A percentile compares a stretch with the other conserved stretches of the same genome.
phyloP scores from a whole-genome alignment of 2,113 vertebrate genomes.

The Mastomys coucha region DNA sequence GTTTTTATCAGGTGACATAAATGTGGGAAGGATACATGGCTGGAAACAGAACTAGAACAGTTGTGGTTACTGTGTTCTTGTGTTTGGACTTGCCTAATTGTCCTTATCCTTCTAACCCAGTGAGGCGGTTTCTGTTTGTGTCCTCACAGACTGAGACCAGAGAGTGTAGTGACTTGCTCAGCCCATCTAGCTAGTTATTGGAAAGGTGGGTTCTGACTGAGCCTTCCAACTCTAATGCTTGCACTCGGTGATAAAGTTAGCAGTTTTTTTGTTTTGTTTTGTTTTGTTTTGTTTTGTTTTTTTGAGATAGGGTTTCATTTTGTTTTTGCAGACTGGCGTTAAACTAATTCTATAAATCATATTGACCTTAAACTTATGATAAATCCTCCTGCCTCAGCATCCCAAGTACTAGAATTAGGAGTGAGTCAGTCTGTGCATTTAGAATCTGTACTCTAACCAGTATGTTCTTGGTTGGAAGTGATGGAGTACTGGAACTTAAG shows the following conservation, averaged over 20 bases:
- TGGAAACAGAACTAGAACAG: background rate
- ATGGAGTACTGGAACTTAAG: background rate
- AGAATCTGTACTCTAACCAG: background rate
- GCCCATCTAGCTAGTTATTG: constrained; percentile 3
- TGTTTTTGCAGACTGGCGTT: background rate
- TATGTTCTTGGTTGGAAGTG: background rate
- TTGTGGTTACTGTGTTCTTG: background rate
- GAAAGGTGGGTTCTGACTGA: background rate
- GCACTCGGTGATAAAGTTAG: background rate
- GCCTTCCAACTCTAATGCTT: background rate
- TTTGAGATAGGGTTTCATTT: background rate
- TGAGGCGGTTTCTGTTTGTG: constrained; percentile 5
- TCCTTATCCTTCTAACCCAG: background rate
- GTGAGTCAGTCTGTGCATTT: background rate
- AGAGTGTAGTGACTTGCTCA: background rate
- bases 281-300: too few species aligned
- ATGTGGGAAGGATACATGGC: background rate
- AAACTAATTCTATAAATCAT: background rate
- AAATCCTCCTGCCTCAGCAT: background rate
- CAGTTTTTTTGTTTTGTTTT: too few species aligned
- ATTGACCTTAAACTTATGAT: background rate
- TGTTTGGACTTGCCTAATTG: constrained; percentile 43
- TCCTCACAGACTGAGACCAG: background rate
- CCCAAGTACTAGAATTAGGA: background rate
- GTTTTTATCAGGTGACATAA: background rate